Evolutionary conservation across 2,113 vertebrate species (phyloP).

Genomic region (Ictalurus punctatus): DNA sequence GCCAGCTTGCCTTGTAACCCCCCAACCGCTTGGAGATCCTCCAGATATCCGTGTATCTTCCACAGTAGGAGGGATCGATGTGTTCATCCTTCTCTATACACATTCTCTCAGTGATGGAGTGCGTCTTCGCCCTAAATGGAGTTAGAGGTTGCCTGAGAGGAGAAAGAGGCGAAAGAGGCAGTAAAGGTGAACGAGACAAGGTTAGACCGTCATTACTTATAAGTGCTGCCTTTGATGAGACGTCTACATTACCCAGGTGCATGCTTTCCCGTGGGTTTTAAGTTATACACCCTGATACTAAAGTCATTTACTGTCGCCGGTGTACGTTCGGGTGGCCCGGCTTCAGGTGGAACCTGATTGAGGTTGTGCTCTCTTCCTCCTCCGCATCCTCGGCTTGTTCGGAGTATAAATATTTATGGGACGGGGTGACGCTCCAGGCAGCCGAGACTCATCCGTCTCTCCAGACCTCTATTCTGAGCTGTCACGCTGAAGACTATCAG

Average conservation of each 20-base stretch:
- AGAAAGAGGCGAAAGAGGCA: slow-evolving; percentile 5
- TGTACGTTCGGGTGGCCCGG: slow-evolving; percentile 6
- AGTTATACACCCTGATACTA: slow-evolving; percentile 32
- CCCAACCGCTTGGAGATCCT: slow-evolving; percentile 28
- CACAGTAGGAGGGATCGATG: slow-evolving; percentile 34
- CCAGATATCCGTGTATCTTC: slow-evolving; percentile 55
- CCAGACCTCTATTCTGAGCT: slow-evolving; percentile 74
- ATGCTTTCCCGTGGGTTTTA: slow-evolving; percentile 8
- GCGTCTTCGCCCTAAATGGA: slow-evolving; percentile 29
- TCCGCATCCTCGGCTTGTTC: slow-evolving; percentile 38
- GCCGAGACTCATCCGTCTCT: slow-evolving; percentile 75
- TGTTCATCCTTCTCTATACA: slow-evolving; percentile 27
- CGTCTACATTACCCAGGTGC: background rate
- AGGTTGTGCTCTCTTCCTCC: slow-evolving; percentile 55
- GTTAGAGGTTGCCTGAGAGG: slow-evolving; percentile 14
- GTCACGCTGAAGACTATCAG: slow-evolving; percentile 75
- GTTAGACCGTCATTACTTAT: slow-evolving; percentile 25
- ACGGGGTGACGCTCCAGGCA: slow-evolving; percentile 76
- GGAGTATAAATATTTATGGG: slow-evolving; percentile 78
- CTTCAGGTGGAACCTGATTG: slow-evolving; percentile 61
- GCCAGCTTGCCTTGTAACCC: slow-evolving; percentile 29
- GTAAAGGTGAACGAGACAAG: slow-evolving; percentile 35
- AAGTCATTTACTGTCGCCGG: slow-evolving; percentile 39
- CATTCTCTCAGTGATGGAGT: slow-evolving; percentile 42
- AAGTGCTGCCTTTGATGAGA: slow-evolving; percentile 5